Base-by-base conservation (phyloP, 2,113 vertebrate genomes). In the Planiliza haematocheilus region DNA sequence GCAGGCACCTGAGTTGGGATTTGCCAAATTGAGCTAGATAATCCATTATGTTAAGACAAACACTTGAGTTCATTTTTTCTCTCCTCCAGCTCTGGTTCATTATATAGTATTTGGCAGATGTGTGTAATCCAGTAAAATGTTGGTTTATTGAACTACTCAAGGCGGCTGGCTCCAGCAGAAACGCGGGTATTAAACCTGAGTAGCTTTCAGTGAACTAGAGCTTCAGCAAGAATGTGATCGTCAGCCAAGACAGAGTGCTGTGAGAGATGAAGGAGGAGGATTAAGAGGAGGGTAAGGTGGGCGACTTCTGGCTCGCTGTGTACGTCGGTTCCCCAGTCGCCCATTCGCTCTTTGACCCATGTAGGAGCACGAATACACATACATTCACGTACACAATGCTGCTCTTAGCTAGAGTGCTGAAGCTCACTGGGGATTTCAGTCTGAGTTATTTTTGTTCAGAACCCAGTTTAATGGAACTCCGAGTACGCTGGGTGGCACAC, bases 221-320 rank as follows among this genome's bases (percentile, higher is more conserved):
- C 21, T 21, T 72, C 16, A 46, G 20, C 14, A 10, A 64, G 62
- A 36, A 17, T 64, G 30, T 68, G 45, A 82, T 41, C 21, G 9
- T 8, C 12, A 62, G 41, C 77, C 67, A 71, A 74, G 18, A 53
- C 8, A n/a, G 10, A 66, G 37, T 4, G 63, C 41, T 12, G 46
- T 57, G 48, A 46, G 34, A 41, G 37, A 36, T 30, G 45, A 52
- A 68, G 63, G 39, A 36, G 83, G 51, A 58, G 51, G 67, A 49
- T 68, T 14, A 77, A 42, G 49, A 18, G 38, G 51, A 7, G 52
- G 55, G 59, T 57, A 38, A 49, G 30, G 56, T 63, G 74, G 68
- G 57, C 38, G 45, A 65, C 60, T 79, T 70, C 71, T 79, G 70
- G 74, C 21, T 56, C 61, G 43, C 24, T 53, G 21, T 46, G 18